Conservation (phyloP, 2,888 invertebrate genomes). For the Drosophila pseudotalamancana region DNA sequence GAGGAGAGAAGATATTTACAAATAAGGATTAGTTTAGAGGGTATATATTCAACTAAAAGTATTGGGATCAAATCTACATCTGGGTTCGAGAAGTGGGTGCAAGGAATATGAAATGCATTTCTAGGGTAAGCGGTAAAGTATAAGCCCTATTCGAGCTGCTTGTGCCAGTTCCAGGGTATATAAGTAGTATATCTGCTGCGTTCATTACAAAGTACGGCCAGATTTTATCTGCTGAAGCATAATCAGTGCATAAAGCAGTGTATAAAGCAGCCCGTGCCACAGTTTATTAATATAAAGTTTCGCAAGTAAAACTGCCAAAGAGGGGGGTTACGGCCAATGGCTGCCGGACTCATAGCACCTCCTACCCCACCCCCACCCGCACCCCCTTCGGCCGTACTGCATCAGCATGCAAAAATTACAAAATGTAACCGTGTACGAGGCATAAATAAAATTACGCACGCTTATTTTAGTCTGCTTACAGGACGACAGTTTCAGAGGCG, state of each 20-base stretch:
- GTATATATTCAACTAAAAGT: no score
- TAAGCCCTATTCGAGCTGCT: background rate
- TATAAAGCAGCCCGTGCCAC: constrained; percentile 46
- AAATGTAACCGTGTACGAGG: constrained; percentile 80
- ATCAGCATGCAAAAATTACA: constrained; percentile 74
- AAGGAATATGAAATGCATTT: no score
- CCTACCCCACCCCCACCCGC: background rate
- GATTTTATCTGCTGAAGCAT: constrained; percentile 29
- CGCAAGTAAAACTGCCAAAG: constrained; percentile 26
- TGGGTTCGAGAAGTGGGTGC: no score
- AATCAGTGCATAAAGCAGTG: constrained; percentile 51
- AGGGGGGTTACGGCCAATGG: constrained; percentile 1
- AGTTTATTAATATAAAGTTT: constrained; percentile 80
- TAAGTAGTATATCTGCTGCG: constrained; percentile 2
- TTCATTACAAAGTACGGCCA: constrained; percentile 12
- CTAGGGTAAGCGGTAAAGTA: no score
- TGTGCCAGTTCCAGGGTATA: constrained; percentile 11
- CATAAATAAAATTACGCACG: constrained; percentile 85
- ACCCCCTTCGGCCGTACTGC: constrained; percentile 31
- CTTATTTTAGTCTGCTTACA: constrained; percentile 83
- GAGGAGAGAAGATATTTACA: background rate
- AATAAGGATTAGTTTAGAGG: background rate
- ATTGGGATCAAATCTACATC: no score
- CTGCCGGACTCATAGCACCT: constrained; percentile 3
- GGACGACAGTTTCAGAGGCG: constrained; percentile 38